Evolutionary conservation across 2,797 vertebrate species (phyloP).

Genomic region (Molossus alvarezi): DNA sequence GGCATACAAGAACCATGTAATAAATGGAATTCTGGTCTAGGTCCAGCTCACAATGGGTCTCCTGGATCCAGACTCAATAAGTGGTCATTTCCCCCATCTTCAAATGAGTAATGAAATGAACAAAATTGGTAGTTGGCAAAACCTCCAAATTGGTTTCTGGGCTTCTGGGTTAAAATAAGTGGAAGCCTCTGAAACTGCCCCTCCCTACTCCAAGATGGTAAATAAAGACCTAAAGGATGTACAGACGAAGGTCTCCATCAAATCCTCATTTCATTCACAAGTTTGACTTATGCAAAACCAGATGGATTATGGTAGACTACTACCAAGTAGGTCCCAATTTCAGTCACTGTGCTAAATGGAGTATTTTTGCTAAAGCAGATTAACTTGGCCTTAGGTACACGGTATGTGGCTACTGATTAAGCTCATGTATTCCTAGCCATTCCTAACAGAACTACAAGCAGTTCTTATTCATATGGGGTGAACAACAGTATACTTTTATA

Average conservation of each 20-base stretch:
- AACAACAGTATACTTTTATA: background rate
- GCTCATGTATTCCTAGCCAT: background rate
- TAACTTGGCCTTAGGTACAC: background rate
- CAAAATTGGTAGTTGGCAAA: constrained; percentile 31
- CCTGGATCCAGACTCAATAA: background rate
- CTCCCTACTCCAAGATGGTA: background rate
- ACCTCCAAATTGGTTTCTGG: constrained; percentile 31
- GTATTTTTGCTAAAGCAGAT: background rate
- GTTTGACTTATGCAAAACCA: background rate
- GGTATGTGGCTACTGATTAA: background rate
- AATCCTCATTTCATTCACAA: constrained; percentile 17
- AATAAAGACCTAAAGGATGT: background rate
- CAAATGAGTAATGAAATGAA: constrained; percentile 16
- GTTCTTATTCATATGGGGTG: background rate
- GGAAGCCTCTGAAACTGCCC: constrained; percentile 11
- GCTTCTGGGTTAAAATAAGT: background rate
- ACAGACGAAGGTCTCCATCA: background rate
- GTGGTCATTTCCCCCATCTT: background rate
- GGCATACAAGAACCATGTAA: background rate
- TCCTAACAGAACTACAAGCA: background rate
- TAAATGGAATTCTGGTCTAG: constrained; percentile 19
- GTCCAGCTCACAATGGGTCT: background rate
- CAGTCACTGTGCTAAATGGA: background rate
- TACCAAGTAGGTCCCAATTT: background rate
- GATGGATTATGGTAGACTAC: background rate